These are phyloP conservation scores for Cryptocephalus primarius DNA, from an alignment of 2,888 invertebrate genomes.

Conservation along the genomic window DNA sequence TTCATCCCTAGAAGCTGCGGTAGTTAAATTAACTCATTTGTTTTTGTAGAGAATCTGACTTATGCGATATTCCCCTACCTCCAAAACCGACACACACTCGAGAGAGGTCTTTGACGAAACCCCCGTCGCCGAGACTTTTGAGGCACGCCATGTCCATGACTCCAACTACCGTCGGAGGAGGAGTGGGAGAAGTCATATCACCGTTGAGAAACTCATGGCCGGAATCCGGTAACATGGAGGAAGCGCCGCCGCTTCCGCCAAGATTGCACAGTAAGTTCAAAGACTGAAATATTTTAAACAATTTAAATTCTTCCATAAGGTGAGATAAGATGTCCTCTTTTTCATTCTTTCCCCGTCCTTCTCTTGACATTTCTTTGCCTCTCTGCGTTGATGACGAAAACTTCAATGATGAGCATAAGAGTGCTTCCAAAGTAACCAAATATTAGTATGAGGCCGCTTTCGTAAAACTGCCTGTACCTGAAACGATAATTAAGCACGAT, in stretches of 20 bases:
- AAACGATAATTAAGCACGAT: no score
- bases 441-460: no score
- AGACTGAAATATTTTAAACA: not conserved
- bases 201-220: conserved; percentile 48
- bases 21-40: not conserved
- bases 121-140: conserved; percentile 43
- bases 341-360: no score
- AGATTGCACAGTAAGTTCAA: conserved; percentile 54
- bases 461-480: no score
- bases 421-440: no score
- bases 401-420: no score
- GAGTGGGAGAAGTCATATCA: conserved; percentile 19
- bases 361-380: no score
- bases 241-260: conserved; percentile 73
- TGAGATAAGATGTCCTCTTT: no score
- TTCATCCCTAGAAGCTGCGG: not conserved
- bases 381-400: no score
- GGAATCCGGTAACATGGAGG: conserved; percentile 40
- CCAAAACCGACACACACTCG: conserved; percentile 40
- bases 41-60: conserved; percentile 25
- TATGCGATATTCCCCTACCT: conserved; percentile 36
- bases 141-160: conserved; percentile 40
- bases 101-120: conserved; percentile 42
- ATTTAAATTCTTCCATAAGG: not conserved
- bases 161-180: conserved; percentile 37